Conservation (phyloP, 1,140 invertebrate genomes). For the Anoplolepis gracilipes region DNA sequence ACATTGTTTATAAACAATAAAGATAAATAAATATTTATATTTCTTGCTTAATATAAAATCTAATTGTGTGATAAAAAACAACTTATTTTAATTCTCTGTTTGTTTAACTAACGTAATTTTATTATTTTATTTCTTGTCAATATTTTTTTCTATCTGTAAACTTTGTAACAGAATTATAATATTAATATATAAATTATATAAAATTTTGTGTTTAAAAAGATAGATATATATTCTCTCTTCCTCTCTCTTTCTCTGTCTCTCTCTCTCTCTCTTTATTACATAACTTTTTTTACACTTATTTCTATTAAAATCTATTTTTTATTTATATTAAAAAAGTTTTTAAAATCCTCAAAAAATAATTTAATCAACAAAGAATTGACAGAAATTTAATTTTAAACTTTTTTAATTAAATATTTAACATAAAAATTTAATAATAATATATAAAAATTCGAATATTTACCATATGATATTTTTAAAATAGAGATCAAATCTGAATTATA, state of each 20-base stretch:
- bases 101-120: background rate
- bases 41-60: background rate
- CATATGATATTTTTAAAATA: background rate
- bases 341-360: background rate
- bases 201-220: background rate
- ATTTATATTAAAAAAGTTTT: background rate
- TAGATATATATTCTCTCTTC: too few relatives aligned
- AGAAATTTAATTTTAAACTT: background rate
- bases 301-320: background rate
- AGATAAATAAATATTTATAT: background rate
- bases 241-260: too few relatives aligned
- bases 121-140: background rate
- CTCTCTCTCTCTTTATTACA: too few relatives aligned
- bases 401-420: background rate
- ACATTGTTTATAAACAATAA: background rate
- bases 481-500: background rate
- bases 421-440: background rate
- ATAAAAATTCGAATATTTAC: background rate
- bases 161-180: background rate
- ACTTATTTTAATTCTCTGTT: background rate
- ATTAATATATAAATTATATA: too few relatives aligned
- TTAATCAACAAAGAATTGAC: background rate
- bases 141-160: background rate
- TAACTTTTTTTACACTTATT: slow-evolving; percentile 3
- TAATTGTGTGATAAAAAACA: too few relatives aligned